phyloP scores from a whole-genome alignment of 37 sponge, comb jelly and placozoan genomes.

The Hormiphora californensis region DNA sequence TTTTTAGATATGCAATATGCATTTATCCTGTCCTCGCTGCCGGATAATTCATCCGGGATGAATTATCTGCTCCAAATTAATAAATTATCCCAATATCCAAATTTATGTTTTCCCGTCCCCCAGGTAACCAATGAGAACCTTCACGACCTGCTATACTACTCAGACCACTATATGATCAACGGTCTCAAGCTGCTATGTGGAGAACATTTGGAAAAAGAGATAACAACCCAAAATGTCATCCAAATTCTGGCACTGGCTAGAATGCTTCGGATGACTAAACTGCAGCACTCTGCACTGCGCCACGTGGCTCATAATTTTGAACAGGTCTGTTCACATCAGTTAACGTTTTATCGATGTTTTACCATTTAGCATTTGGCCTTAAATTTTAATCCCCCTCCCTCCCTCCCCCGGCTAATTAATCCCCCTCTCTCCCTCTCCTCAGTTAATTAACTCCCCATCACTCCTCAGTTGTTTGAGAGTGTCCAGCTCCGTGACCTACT shows the following conservation, averaged over 20 bases:
- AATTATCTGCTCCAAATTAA: too few species aligned
- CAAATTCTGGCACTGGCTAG: conserved; percentile 30
- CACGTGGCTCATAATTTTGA: background rate
- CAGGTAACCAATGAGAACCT: background rate
- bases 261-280: conserved; percentile 8
- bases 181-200: conserved; percentile 23
- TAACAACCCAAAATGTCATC: background rate
- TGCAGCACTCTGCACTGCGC: conserved; percentile 28
- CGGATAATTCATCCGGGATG: too few species aligned
- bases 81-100: too few species aligned
- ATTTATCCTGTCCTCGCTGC: too few species aligned
- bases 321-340: background rate
- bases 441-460: background rate
- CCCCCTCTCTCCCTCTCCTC: background rate
- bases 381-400: too few species aligned
- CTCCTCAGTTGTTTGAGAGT: conserved; percentile 11
- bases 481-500: background rate
- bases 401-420: background rate
- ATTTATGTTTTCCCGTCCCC: too few species aligned
- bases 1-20: too few species aligned
- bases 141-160: conserved; percentile 5
- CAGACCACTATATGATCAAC: conserved; percentile 53
- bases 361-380: too few species aligned
- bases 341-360: background rate
- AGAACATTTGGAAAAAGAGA: background rate